Base-by-base conservation (phyloP, 2,888 invertebrate genomes). In the Mylabris sibirica region DNA sequence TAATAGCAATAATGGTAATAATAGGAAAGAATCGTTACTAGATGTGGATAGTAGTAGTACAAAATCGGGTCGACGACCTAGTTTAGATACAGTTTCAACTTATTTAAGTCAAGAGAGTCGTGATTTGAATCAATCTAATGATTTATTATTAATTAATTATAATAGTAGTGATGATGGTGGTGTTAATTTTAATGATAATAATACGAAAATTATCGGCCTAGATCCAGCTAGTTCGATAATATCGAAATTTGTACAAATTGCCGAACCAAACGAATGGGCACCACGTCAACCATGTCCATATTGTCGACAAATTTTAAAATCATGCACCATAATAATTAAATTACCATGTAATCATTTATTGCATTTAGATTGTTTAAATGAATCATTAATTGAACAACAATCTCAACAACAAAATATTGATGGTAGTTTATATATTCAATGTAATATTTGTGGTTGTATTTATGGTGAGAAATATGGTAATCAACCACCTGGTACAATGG, bases 71-170 rank as follows among this genome's bases (percentile, higher is more conserved):
- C 87, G 95, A 14, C 86, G 95, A 22, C 95, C 94, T 67, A 94
- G 94, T 82, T 91, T 95, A 57, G 95, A 95, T 83, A 95, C 95
- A 12, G 93, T 95, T 35, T 95, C 95, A 68, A 95, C 95, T 0
- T 95, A 95, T 87, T 88, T 95, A 77, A 95, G 95, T 82, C 94
- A 92, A 75, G 94, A 94, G 84, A 94, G 93, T 86, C 90, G 92
- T 82, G 91, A 91, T 73, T 49, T 49, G 38, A 91, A 91, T 78
- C 84, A 83, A 73, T 82, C 82, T 1, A 83, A 84, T 14, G 78
- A 82, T 5, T 84, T 49, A 49, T 76, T 84, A 26, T 76, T 84
- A 11, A 82, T 83, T 71, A 84, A 82, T 65, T 81, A 81, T 68
- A 79, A 79, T 5, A 82, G 81, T 69, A 79, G 78, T 64, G 83